A percentile compares a stretch with the other conserved stretches of the same genome.
phyloP scores from a whole-genome alignment of 92 coral and sea anemone species.

The Anthopleura xanthogrammica region DNA sequence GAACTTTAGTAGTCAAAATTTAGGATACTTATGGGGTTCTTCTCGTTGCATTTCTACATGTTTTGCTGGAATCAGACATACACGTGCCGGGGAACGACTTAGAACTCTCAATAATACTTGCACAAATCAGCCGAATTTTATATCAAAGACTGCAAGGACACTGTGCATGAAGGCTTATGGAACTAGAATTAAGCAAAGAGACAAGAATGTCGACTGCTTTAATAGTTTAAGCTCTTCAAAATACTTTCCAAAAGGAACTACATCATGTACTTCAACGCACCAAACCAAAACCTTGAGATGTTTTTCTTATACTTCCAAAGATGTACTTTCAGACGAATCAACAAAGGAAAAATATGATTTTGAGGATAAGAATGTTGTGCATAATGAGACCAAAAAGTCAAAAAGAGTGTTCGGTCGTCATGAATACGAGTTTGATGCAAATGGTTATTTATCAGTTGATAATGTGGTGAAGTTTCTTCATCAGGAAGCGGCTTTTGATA shows the following conservation, averaged over 20 bases:
- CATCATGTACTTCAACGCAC: neutral
- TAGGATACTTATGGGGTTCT: neutral
- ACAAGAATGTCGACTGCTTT: neutral
- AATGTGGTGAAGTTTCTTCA: constrained; percentile 71
- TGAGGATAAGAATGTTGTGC: neutral
- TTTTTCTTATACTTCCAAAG: neutral
- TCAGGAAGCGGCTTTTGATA: constrained; percentile 78
- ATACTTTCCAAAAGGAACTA: neutral
- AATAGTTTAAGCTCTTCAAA: neutral
- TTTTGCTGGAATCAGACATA: neutral
- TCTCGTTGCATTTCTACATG: neutral
- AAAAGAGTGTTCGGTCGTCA: constrained; percentile 13
- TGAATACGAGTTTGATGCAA: constrained; percentile 34
- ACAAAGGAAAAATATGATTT: neutral
- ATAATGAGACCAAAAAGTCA: neutral
- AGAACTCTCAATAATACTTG: neutral
- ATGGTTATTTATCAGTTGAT: constrained; percentile 61
- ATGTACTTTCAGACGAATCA: neutral
- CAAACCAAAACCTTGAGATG: neutral
- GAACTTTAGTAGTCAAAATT: neutral
- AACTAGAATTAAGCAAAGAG: neutral
- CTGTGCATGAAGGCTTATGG: neutral
- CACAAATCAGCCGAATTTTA: neutral
- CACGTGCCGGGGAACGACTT: neutral
- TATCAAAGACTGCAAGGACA: neutral